Evolutionary conservation across 1,140 invertebrate species (phyloP), one percentile per base, ranked within the genome.

Genomic region (Drosophila burlai): DNA sequence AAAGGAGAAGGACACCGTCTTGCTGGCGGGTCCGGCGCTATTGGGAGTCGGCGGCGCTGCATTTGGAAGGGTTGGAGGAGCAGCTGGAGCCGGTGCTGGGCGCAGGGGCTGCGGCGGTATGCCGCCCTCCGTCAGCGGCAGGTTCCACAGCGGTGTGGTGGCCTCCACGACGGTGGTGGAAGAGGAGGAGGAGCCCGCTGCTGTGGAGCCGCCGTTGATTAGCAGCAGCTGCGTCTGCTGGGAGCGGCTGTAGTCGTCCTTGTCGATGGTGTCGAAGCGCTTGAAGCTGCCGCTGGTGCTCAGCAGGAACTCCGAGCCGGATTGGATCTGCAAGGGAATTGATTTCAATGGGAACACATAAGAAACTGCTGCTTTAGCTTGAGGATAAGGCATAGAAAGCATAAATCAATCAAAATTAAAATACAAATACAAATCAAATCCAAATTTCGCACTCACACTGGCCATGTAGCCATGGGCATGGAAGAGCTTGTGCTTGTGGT

Each of bases 391-490:
- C 2, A 24, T 24, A 24, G 24, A 24, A 24, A 24, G 24, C 24
- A 24, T 24, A 24, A 24, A 24, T 24, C 2, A 24, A 24, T 24
- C 24, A 29, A 29, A 29, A 29, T 29, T 29, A 2, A 29, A 29
- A 29, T 29, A 29, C 26, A 29, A 29, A 29, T 29, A 2, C 4
- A 29, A 29, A 26, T 26, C 26, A 29, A 29, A 7, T 29, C 0
- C 5, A 0, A 7, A 9, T 9, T 31, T 9, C 31, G 8, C 38
- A 93, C 84, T 81, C 34, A 89, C 84, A 57, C 94, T 94, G 77
- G 95, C 95, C 93, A 96, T 93, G 83, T 95, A 95, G 67, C 95
- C 95, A 81, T 95, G 95, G 36, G 94, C 94, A 80, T 95, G 95
- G 80, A 92, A 93, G 93, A 95, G 78, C 94, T 94, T 80, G 93